Conservation (phyloP, 2,888 invertebrate genomes). For the Dexiosoma caninum region DNA sequence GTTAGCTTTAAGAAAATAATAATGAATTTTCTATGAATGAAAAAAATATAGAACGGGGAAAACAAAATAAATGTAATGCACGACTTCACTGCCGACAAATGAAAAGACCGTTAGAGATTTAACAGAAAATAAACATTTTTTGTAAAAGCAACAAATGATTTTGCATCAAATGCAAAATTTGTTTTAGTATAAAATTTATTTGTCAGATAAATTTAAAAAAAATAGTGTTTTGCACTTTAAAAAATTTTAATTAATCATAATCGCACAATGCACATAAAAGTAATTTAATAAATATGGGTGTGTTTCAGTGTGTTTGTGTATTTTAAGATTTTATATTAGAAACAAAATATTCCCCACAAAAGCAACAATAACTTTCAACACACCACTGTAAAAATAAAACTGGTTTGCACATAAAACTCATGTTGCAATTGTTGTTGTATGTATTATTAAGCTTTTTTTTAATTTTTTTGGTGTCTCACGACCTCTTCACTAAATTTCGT, state of each 20-base stretch:
- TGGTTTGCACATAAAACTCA: conserved; percentile 23
- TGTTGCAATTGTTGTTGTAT: conserved; percentile 13
- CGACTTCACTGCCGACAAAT: conserved; percentile 9
- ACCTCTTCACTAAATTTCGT: conserved; percentile 46
- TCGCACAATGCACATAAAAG: neutral
- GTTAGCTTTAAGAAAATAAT: neutral
- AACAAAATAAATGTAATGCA: neutral
- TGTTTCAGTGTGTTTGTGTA: neutral
- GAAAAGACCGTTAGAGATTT: conserved; percentile 8
- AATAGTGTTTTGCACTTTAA: neutral
- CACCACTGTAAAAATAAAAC: neutral
- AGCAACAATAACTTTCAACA: neutral
- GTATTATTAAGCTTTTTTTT: conserved; percentile 17
- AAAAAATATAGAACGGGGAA: conserved; percentile 1
- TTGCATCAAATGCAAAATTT: too few species aligned
- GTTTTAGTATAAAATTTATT: too few species aligned
- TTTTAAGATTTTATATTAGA: conserved; percentile 17
- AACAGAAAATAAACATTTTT: conserved; percentile 13
- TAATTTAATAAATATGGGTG: neutral
- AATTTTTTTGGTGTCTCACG: conserved; percentile 36
- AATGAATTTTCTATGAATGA: neutral
- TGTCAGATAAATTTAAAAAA: neutral
- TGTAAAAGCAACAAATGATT: neutral
- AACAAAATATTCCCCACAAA: conserved; percentile 36
- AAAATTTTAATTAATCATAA: neutral